Base-by-base conservation (phyloP, 1,140 invertebrate species). In the Drosophila leontia region DNA sequence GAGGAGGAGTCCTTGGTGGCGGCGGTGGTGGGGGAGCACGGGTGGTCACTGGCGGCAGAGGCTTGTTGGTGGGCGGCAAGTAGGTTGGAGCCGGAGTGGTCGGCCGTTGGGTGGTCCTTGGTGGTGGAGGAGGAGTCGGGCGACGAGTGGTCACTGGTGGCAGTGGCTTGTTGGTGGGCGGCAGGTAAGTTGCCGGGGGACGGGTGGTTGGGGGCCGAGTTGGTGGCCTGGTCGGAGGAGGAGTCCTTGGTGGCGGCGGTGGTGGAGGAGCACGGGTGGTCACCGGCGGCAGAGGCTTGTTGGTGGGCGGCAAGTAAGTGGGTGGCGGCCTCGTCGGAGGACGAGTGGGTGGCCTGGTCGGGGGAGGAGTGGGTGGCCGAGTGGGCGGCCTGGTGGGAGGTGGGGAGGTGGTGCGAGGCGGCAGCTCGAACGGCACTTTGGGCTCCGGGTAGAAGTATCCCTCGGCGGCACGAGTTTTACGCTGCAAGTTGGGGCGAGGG, bases 381-480 rank as follows among this genome's bases (percentile, higher is more conserved):
- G 80, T 82, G 60, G 78, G 80, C 65, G 82, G 80, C 50, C 65
- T 58, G 23, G 78, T 81, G 15, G 91, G 86, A 12, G 74, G 75
- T 15, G 26, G 53, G 35, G 53, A 37, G 48, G 71, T 87, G 41
- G 80, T 74, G 56, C 83, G 83, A 26, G 26, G 26, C 26, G 85
- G 85, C 75, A 90, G 55, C 44, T 82, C 87, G 69, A 92, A 92
- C 60, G 91, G 91, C 15, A 91, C 82, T 15, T 72, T 39, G 8
- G 91, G 91, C 23, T 57, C n/a, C 37, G 91, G 91, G 55, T 92
- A 92, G 48, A 77, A 74, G 55, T 92, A 92, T 12, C 91, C 91
- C 8, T 90, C 78, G 41, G 85, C 77, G 23, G 71, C 91, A 65
- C 91, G 91, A 51, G 65, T 51, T 56, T 87, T 87, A 63, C 91